These are phyloP conservation scores for Lagodon rhomboides DNA, from an alignment of 2,797 vertebrate species.

Conservation along the genomic window DNA sequence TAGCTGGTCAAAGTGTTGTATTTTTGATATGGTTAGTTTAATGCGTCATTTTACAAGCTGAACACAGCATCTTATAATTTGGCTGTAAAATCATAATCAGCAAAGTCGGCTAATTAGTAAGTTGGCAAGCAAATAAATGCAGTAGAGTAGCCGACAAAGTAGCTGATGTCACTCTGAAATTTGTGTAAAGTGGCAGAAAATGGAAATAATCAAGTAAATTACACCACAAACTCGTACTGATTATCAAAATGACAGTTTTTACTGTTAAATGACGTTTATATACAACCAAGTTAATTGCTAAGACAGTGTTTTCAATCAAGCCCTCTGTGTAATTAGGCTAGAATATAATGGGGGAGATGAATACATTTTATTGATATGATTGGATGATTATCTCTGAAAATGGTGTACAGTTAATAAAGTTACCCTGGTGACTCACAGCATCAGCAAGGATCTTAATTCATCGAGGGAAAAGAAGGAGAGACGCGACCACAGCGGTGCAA, in stretches of 20 bases:
- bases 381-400: background rate
- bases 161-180: background rate
- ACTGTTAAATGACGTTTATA: too few relatives aligned
- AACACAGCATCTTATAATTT: background rate
- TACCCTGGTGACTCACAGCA: background rate
- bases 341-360: background rate
- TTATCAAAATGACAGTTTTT: background rate
- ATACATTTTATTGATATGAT: background rate
- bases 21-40: too few relatives aligned
- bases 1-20: background rate
- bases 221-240: background rate
- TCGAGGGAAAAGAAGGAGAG: conserved; percentile 1
- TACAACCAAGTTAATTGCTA: too few relatives aligned
- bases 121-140: background rate
- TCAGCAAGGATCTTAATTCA: conserved; percentile 2
- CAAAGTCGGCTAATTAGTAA: background rate
- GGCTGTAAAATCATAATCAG: background rate
- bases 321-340: background rate
- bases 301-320: too few relatives aligned
- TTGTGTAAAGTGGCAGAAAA: too few relatives aligned
- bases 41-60: background rate
- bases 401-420: background rate
- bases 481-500: conserved; percentile 10
- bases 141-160: background rate
- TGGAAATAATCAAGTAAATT: background rate